Base-by-base conservation (phyloP, 2,888 invertebrate species). In the Nemotelus nigrinus region DNA sequence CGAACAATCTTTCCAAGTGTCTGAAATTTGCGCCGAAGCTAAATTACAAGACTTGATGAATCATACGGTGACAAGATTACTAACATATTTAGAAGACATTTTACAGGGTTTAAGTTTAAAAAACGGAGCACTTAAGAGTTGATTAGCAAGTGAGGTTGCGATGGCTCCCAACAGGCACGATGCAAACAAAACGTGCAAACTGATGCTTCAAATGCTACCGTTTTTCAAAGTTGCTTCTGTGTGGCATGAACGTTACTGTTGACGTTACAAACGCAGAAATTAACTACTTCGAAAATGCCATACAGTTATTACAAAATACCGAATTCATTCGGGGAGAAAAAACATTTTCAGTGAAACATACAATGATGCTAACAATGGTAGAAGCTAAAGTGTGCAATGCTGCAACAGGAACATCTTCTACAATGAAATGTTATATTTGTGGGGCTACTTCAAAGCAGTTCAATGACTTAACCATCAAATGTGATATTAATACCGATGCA, bases 321-420 rank as follows among this genome's bases (percentile, higher is more conserved):
- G 43, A 44, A 47, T 44, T 45, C 47, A 8, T 47, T 8, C 65
- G 7, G n/a, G n/a, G 43, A 25, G 25, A 63, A 43, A 63, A 63
- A 25, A n/a, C 43, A 63, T 63, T n/a, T 63, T 63, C 63, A n/a
- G 63, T 65, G 7, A 44, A 65, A 47, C 65, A 65, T 65, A 57
- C 57, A 41, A 63, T 63, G 63, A 63, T 63, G 63, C 63, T 63
- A n/a, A 83, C 84, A 25, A 84, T 84, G 83, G 80, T 85, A 3
- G 84, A 84, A 76, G 83, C 80, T 2, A 85, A 85, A 79, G 83
- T 85, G 0, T 84, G 83, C 75, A 84, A 85, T 81, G 83, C 84
- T 70, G 81, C 81, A 2, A 83, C 83, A 48, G 79, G 82, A 44
- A 84, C 83, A 6, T 75, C 78, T 57, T 85, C 83, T 10, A 82